Base-by-base conservation (phyloP, 2,797 vertebrate species). In the Sebastes itinus region DNA sequence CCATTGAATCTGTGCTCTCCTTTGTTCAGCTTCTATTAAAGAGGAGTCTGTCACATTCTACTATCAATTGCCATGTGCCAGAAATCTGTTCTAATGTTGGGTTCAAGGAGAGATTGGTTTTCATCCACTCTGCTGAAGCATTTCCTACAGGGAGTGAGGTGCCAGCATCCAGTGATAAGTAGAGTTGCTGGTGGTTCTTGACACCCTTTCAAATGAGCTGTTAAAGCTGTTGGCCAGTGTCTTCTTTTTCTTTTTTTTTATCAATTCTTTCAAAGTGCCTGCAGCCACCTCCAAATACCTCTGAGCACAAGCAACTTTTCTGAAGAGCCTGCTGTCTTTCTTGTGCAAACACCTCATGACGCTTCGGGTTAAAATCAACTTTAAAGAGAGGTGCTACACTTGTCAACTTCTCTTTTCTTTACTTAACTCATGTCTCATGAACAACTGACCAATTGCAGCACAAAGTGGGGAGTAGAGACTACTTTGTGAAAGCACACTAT, bases 101-200 rank as follows among this genome's bases (percentile, higher is more conserved):
- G 30, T 87, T 89, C 23, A 60, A 84, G 69, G 62, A 83, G 71
- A 89, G 81, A 91, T 90, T 92, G 89, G 87, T 92, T 93, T 91
- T 83, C 81, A 87, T 78, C 85, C 77, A 83, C 70, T 75, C 74
- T 72, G 79, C 80, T 81, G 68, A 82, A 88, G 66, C 80, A 77
- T 89, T 91, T 91, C 85, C 90, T 92, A 76, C 85, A 83, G 88
- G 75, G 91, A 94, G 84, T 74, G 71, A 88, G 86, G 89, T 91
- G 91, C 83, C 82, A 89, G 84, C 78, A 77, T 88, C 84, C 73
- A 75, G 83, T 92, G 92, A 94, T 91, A 90, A 92, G 90, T 93
- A 80, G 77, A 92, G 85, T 83, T 82, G 72, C 76, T 82, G 85
- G 77, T 87, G 77, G 80, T 89, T 93, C 88, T 87, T 90, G 89